These are phyloP conservation scores for Acleris laterana DNA, from an alignment of 2,888 invertebrate genomes.

Conservation along the genomic window DNA sequence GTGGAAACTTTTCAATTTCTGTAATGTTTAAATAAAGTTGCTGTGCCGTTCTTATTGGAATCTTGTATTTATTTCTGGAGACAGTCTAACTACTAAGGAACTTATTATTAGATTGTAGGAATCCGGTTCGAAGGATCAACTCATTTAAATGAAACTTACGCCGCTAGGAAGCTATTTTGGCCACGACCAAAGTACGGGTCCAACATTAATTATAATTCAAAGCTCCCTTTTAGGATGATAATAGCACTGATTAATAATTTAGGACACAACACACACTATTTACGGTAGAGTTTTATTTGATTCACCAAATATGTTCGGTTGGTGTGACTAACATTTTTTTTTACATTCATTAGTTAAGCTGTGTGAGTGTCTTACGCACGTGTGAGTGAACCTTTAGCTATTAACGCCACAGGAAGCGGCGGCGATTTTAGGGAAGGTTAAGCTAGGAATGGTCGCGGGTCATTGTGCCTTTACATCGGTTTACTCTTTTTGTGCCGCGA, in stretches of 20 bases:
- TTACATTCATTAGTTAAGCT: conserved; percentile 18
- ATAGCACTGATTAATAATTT: conserved; percentile 24
- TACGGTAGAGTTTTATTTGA: conserved; percentile 9
- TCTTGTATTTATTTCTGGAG: conserved; percentile 1
- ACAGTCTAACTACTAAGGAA: too few relatives aligned
- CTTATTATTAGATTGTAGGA: not conserved
- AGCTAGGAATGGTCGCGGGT: conserved; percentile 74
- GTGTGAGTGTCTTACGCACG: conserved; percentile 44
- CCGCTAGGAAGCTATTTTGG: not conserved
- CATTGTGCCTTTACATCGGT: conserved; percentile 76
- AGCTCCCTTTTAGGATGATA: conserved; percentile 8
- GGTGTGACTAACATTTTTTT: conserved; percentile 21
- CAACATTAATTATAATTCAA: conserved; percentile 8
- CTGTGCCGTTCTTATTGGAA: conserved; percentile 13
- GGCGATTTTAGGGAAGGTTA: conserved; percentile 81
- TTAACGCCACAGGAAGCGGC: conserved; percentile 76
- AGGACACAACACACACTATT: conserved; percentile 3
- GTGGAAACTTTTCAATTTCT: conserved; percentile 27
- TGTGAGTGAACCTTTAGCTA: conserved; percentile 62
- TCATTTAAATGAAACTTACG: not conserved
- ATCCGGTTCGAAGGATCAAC: conserved; percentile 44
- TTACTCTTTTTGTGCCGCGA: conserved; percentile 62
- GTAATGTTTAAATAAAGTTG: conserved; percentile 6
- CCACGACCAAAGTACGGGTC: conserved; percentile 15
- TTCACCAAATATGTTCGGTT: conserved; percentile 12